Evolutionary conservation across 1,140 invertebrate species (phyloP).

Genomic region (Gyrodactylus salaris): DNA sequence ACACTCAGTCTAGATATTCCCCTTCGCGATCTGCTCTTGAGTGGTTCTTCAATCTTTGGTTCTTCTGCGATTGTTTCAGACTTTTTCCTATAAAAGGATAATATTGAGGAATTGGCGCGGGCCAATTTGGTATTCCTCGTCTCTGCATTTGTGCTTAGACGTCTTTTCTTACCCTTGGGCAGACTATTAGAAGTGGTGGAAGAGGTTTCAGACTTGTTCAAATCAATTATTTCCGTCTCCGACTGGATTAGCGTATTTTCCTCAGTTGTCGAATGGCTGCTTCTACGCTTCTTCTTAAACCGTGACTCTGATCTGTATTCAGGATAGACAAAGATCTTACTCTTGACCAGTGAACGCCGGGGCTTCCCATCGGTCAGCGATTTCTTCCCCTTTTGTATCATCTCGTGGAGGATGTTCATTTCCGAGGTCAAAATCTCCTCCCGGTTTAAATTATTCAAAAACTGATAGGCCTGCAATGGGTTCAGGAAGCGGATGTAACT

Average conservation of each 20-base stretch:
- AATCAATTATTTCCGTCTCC: too few relatives aligned
- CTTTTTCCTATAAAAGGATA: not conserved
- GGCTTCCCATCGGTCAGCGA: not conserved
- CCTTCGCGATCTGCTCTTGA: too few relatives aligned
- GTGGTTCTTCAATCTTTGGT: too few relatives aligned
- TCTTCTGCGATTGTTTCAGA: not conserved
- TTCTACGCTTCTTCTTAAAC: not conserved
- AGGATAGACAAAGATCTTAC: not conserved
- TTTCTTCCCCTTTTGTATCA: not conserved
- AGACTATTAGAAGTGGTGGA: too few relatives aligned
- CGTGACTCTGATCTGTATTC: not conserved
- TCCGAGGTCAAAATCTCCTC: not conserved
- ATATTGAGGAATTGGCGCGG: not conserved
- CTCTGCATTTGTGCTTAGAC: too few relatives aligned
- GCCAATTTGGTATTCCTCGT: too few relatives aligned
- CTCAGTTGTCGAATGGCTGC: not conserved
- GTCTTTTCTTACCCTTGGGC: too few relatives aligned
- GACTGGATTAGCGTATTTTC: not conserved
- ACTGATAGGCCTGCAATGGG: not conserved
- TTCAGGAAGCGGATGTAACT: not conserved
- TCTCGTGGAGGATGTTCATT: not conserved
- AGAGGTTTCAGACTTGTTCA: too few relatives aligned
- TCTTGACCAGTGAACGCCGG: not conserved
- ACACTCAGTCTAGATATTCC: too few relatives aligned
- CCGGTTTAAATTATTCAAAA: not conserved